Base-by-base conservation (phyloP, 1,140 invertebrate genomes). In the Drosophila obscura region DNA sequence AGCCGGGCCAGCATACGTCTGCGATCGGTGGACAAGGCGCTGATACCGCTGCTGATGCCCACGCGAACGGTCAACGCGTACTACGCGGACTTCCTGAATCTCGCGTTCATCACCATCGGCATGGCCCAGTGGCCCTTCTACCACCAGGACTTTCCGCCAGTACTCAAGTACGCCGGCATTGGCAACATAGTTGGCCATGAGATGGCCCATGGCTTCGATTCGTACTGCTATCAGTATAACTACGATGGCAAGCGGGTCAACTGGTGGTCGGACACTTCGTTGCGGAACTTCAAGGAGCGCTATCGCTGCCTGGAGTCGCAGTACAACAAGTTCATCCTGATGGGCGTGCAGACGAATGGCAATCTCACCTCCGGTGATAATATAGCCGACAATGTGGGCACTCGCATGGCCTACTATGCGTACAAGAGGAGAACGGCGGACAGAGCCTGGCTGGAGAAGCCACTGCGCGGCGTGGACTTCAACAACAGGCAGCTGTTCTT, bases 281-380 rank as follows among this genome's bases (percentile, higher is more conserved):
- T 95, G 43, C 66, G 92, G 0, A 92, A 92, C 15, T 97, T 95
- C 66, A 93, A 94, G 41, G 93, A 96, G 35, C 95, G 95, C 76
- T 95, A 95, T 0, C 92, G 96, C 55, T 99, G 98, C 89, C 97
- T 98, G 73, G 93, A 98, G n/a, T 93, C 97, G 31, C 97, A 99
- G 77, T 99, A 99, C 80, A 91, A 85, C 15, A 91, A 91, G 19
- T 90, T 78, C 22, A 77, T 91, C 0, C 48, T 88, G 4, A 28
- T 80, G 56, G 89, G 85, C 4, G 24, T 89, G 5, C 78, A 96
- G 93, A 92, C 97, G 1, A 95, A 97, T 88, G 97, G 97, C 4
- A 94, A 94, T 50, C 92, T 94, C 39, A 97, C 96, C 1, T 93
- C 97, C 48, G 96, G 94, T 4, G 97, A 98, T 92, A 98, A 98